phyloP scores from a whole-genome alignment of 2,113 vertebrate species.

The Mungos mungo region DNA sequence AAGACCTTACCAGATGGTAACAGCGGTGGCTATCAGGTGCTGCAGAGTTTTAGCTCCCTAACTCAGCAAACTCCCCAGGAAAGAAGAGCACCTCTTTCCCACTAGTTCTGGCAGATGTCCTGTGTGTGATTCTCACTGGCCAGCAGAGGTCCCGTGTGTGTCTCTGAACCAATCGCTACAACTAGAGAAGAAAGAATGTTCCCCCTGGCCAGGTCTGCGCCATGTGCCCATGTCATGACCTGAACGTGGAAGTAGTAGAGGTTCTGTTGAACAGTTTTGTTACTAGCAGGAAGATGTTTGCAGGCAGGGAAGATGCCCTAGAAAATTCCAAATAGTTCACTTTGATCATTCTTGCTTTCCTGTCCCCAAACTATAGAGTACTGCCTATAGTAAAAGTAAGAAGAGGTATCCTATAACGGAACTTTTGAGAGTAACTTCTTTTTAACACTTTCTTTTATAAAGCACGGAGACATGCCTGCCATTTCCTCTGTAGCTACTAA shows the following conservation, averaged over 20 bases:
- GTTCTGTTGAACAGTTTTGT: background rate
- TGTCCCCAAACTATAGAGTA: background rate
- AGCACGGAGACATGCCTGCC: background rate
- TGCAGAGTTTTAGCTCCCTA: background rate
- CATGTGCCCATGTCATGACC: background rate
- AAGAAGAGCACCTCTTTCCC: background rate
- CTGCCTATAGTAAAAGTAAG: background rate
- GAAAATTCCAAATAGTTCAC: background rate
- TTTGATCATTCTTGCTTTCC: background rate
- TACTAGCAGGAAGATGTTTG: background rate
- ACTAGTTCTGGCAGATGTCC: background rate
- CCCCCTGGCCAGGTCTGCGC: background rate
- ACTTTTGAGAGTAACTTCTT: background rate
- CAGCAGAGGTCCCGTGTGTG: background rate
- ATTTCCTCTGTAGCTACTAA: constrained; percentile 33
- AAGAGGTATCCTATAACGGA: background rate
- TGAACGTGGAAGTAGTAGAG: background rate
- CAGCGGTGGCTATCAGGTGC: background rate
- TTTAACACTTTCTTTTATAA: background rate
- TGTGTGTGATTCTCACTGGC: background rate
- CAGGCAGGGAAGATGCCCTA: background rate
- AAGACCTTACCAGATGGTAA: background rate
- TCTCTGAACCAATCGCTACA: background rate
- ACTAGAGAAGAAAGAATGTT: background rate
- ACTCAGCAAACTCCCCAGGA: background rate